Evolutionary conservation across 2,113 vertebrate species (phyloP), one percentile per base, ranked within the genome.

Genomic region (Eira barbara): DNA sequence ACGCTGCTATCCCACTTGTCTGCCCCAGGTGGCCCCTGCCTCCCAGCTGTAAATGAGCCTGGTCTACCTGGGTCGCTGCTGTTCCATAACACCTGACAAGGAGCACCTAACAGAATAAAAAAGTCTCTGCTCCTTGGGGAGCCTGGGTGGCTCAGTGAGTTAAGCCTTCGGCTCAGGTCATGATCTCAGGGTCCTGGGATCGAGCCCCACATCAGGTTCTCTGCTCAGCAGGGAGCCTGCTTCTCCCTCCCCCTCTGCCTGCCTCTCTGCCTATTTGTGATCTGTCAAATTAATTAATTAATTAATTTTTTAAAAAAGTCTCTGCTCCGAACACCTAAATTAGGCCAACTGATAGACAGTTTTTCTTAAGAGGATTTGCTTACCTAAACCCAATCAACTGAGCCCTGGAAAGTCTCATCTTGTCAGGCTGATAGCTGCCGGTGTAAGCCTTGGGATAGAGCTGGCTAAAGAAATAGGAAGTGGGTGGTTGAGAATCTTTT

Each of bases 281-380:
- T 55, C 52, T 55, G 1, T 52, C 49, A 17, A 52, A 52, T 52
- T 12, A 52, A 52, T 52, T 52, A 52, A 52, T 52, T 52, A 55
- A 55, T 55, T 55, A 52, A 55, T 52, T 52, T 52, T 52, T 95
- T 95, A 65, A 85, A 36, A 69, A 91, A 36, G 36, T 52, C 63
- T 85, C 81, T 0, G 2, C 49, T 78, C 34, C 14, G 0, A 0
- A 79, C 1, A 52, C 95, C 80, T 86, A 98, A 98, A 97, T 98
- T 67, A 98, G 91, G 84, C 73, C 34, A 39, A 89, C 83, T 97
- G 97, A 97, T 88, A 79, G 97, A 96, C 73, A 31, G 6, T 52
- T 97, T 98, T 98, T 94, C 97, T 97, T 94, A 94, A 95, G 94
- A 97, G 21, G 87, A 97, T 98, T 96, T 97, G 91, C 94, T 93